phyloP scores from a whole-genome alignment of 1,140 invertebrate genomes.

The Campodea augens region DNA sequence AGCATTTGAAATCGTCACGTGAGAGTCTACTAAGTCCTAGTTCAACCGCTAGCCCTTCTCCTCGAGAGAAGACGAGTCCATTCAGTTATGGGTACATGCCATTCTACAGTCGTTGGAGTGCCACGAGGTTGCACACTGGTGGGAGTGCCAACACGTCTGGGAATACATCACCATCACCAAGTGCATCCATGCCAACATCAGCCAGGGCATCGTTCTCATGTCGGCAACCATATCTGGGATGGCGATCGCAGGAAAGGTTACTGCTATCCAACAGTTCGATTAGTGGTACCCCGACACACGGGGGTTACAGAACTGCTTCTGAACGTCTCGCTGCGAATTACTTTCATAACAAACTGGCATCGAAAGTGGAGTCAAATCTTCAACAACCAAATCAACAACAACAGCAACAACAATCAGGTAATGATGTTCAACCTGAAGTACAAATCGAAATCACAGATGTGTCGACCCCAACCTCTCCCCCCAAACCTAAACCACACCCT shows the following conservation, averaged over 20 bases:
- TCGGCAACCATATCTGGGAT: constrained; percentile 65
- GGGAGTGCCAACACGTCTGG: constrained; percentile 16
- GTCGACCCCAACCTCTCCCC: constrained; percentile 13
- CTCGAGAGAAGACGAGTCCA: constrained; percentile 13
- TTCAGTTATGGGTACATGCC: constrained; percentile 9
- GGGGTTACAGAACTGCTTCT: constrained; percentile 49
- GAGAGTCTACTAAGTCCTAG: constrained; percentile 18
- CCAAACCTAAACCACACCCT: not conserved
- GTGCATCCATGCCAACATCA: constrained; percentile 39
- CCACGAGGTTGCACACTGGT: constrained; percentile 58
- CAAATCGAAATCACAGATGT: not conserved
- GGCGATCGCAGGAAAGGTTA: constrained; percentile 68
- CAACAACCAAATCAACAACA: not conserved
- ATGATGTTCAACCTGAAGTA: not conserved
- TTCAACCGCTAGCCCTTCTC: constrained; percentile 15
- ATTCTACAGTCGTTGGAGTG: constrained; percentile 59
- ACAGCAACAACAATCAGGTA: not conserved
- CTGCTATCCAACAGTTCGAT: constrained; percentile 29
- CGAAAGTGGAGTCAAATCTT: not conserved
- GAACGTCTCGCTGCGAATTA: constrained; percentile 50
- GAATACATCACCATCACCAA: constrained; percentile 16
- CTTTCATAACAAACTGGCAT: not conserved
- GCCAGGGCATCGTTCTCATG: constrained; percentile 40
- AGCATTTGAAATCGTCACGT: constrained; percentile 15
- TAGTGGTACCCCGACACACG: constrained; percentile 19